phyloP scores from a whole-genome alignment of 2,113 vertebrate genomes.

The Abramis brama region DNA sequence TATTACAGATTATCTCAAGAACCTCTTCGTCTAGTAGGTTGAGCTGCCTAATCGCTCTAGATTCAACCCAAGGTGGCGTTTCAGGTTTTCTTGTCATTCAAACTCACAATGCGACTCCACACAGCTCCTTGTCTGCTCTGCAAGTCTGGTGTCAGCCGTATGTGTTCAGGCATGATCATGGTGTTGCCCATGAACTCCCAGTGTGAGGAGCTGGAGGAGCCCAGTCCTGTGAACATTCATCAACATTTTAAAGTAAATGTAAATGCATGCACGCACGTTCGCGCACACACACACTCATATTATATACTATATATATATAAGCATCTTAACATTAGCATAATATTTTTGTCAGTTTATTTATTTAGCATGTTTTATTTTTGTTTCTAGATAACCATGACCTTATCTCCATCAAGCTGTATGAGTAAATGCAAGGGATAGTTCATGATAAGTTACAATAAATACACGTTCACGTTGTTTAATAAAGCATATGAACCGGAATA shows the following conservation, averaged over 20 bases:
- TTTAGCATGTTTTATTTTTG: neutral
- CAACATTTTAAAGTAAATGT: neutral
- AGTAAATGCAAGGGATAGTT: neutral
- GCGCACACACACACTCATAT: too few species aligned
- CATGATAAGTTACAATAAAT: neutral
- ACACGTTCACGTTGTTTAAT: neutral
- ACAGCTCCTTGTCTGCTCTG: conserved; percentile 94
- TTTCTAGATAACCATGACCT: neutral
- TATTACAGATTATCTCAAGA: neutral
- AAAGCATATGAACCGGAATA: neutral
- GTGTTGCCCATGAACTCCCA: conserved; percentile 92
- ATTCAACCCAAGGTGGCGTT: neutral
- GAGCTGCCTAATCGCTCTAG: neutral
- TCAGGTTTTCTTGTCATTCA: neutral
- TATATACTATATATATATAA: neutral
- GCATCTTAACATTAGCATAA: neutral
- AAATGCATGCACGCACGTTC: neutral
- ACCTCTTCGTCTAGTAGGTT: neutral
- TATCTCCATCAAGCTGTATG: neutral
- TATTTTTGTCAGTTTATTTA: neutral
- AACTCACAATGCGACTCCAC: conserved; percentile 92
- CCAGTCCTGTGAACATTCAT: conserved; percentile 76
- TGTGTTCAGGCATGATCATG: conserved; percentile 87
- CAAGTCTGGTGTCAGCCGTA: conserved; percentile 90
- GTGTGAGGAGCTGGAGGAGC: conserved; percentile 85